Base-by-base conservation (phyloP, 2,797 vertebrate species). In the Cygnus olor region DNA sequence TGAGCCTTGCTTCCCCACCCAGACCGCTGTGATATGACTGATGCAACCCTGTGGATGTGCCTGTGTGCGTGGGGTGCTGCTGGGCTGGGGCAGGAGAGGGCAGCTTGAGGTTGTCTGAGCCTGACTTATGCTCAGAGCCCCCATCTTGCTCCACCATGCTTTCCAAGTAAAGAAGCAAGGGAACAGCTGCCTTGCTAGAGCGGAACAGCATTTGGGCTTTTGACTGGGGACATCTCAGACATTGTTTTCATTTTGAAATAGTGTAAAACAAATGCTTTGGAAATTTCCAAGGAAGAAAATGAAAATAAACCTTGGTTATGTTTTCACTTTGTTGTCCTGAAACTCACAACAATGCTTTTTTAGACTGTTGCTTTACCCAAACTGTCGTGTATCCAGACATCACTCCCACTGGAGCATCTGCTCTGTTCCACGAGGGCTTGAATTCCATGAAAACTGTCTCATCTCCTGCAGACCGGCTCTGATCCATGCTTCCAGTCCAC, bases 1-100 rank as follows among this genome's bases (percentile, higher is more conserved):
- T 19, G 20, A 5, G n/a, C 11, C 28, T 15, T 1, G 0, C 2
- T 32, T 58, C 16, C 34, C 27, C 36, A 10, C 7, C 14, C 6
- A 16, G 34, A 8, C 22, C 8, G 20, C 12, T 6, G 14, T 22
- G 22, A 0, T 2, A 2, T 2, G 28, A 30, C 32, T 19, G 12
- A 42, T 47, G 25, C 2, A 2, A 25, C 30, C 21, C 30, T 21
- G 40, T 5, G 14, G 60, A 21, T 17, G 27, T 4, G 27, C 17
- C 49, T 51, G 11, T 20, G 19, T 47, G 45, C 10, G 19, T 20
- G 13, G 38, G 27, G 28, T 11, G 53, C 16, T 18, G 53, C 53
- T 32, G 28, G 40, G 40, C 42, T 22, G 63, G 20, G 40, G 40
- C 12, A 44, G 40, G 28, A 53, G 25, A 53, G 51, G 25, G 25